Percentiles rank a stretch among this genome's conserved stretches.
Conservation (phyloP, 2,113 vertebrate genomes). For the Tragelaphus scriptus region DNA sequence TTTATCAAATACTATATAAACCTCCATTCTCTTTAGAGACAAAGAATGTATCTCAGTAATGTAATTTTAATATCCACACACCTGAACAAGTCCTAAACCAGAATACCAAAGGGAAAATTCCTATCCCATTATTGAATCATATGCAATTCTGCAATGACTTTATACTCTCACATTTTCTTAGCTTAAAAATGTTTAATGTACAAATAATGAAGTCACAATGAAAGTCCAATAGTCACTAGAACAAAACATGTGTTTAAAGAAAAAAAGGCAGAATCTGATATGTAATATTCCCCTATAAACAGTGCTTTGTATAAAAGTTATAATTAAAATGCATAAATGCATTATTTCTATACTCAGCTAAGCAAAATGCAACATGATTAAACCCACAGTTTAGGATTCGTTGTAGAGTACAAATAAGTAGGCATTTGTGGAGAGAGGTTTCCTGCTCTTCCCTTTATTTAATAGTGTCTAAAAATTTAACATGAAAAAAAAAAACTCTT, state of each 20-base stretch:
- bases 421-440: background rate
- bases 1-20: conserved; percentile 56
- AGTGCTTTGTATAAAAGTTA: background rate
- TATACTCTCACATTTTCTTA: conserved; percentile 19
- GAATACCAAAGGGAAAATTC: conserved; percentile 43
- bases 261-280: background rate
- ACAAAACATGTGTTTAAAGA: conserved; percentile 19
- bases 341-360: background rate
- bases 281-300: conserved; percentile 5
- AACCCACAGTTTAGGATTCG: background rate
- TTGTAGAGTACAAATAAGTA: background rate
- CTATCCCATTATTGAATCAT: conserved; percentile 4
- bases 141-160: conserved; percentile 39
- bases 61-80: conserved; percentile 67
- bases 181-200: conserved; percentile 31
- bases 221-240: conserved; percentile 4
- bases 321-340: conserved; percentile 7
- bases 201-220: conserved; percentile 52
- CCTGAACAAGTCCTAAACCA: conserved; percentile 56
- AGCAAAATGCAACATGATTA: conserved; percentile 37
- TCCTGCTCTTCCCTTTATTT: background rate
- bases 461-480: conserved; percentile 24
- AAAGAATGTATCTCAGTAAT: conserved; percentile 54
- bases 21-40: conserved; percentile 51
- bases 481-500: background rate